Evolutionary conservation across 2,888 invertebrate genomes (phyloP).

Genomic region (Pollenia amentaria): DNA sequence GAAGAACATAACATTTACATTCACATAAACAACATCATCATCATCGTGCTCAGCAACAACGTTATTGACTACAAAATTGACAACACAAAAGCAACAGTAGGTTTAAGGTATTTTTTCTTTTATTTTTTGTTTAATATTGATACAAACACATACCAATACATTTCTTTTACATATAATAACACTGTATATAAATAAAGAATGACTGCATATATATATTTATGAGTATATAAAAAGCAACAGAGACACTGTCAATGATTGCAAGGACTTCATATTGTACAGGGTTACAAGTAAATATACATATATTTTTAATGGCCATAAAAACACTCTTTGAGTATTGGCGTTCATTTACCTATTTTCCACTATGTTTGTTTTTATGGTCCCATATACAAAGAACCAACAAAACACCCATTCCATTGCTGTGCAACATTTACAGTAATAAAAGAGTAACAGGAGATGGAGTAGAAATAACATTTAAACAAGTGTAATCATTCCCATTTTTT

Average conservation of each 20-base stretch:
- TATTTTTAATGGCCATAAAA: constrained; percentile 52
- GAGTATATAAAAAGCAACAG: constrained; percentile 13
- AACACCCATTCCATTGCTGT: constrained; percentile 15
- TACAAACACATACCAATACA: not conserved
- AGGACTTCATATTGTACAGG: constrained; percentile 23
- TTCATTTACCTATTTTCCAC: constrained; percentile 70
- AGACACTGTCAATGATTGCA: not conserved
- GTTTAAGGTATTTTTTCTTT: constrained; percentile 10
- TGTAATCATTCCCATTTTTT: constrained; percentile 59
- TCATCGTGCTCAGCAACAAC: constrained; percentile 1
- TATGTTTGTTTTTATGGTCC: constrained; percentile 69
- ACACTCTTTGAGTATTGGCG: constrained; percentile 50
- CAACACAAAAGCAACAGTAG: constrained; percentile 57
- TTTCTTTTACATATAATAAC: not conserved
- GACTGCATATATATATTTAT: not conserved
- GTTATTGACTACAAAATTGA: constrained; percentile 46
- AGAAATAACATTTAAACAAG: constrained; percentile 65
- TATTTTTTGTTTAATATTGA: constrained; percentile 20
- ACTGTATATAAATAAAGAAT: not conserved
- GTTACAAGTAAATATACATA: not conserved
- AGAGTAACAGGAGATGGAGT: constrained; percentile 33
- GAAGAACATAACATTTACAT: not conserved
- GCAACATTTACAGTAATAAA: constrained; percentile 34
- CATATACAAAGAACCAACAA: constrained; percentile 40
- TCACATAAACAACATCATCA: constrained; percentile 23